Evolutionary conservation across 2,888 invertebrate species (phyloP), one percentile per base, ranked within the genome.

Genomic region (Agelastica alni): DNA sequence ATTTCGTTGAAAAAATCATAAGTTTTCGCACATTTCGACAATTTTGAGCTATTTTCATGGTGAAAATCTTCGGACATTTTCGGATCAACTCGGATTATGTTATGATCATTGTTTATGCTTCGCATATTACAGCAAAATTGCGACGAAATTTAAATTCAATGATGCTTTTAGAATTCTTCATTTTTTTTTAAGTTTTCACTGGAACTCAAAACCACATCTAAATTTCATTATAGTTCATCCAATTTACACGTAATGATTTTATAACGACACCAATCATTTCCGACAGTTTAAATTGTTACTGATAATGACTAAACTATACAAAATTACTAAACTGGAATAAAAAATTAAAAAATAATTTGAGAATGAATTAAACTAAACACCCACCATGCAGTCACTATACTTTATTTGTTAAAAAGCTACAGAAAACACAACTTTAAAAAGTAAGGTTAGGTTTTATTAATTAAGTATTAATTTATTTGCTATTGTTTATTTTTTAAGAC

Each of bases 61-160:
- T 74, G 64, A 69, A 74, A 77, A 69, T 72, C 71, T 67, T 77
- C 77, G 77, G 75, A 76, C 78, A 78, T 78, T 71, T 78, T 78
- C 77, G 77, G 68, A 61, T 64, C 62, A 66, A 72, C 69, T 73
- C 75, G 76, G 62, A 66, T 63, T 74, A 75, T 73, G 75, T 75
- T 76, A 74, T 73, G 75, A 67, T 73, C 76, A 76, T 76, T 73
- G 73, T 75, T 71, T 67, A 68, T 59, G 65, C 61, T 62, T 61
- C 56, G 64, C 64, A 66, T 56, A 58, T 53, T 61, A 59, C 44
- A 31, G 31, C 48, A 32, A 42, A 53, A 47, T 46, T 47, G 37
- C 36, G 18, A 32, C 32, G 22, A 47, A 53, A 47, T 42, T 47
- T 41, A 41, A 42, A 46, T 26, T 39, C 13, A 6, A 17, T 44